Base-by-base conservation (phyloP, 2,113 vertebrate genomes). In the Ammodytes dubius region DNA sequence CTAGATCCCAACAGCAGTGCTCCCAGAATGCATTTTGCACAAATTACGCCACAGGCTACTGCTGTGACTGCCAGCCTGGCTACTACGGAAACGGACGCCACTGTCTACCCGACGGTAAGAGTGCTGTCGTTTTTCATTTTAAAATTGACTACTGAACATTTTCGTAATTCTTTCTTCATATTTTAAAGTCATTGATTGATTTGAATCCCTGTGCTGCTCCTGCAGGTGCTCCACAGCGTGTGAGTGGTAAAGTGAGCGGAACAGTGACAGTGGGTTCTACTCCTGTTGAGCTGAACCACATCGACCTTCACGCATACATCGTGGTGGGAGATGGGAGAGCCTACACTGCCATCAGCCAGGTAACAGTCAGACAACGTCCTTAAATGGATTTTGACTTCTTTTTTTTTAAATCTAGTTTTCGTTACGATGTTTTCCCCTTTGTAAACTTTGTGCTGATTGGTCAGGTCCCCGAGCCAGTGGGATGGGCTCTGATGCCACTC, bases 181-280 rank as follows among this genome's bases (percentile, higher is more conserved):
- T 17, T 10, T 58, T 43, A 7, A 42, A 37, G 10, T 19, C 5
- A 6, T 15, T 19, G n/a, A 27, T 58, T 17, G 10, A 13, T 19
- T 8, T 64, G 27, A 2, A 4, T 0, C 2, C 13, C 35, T 12
- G 2, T 64, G 37, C 43, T 57, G 1, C 50, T 69, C 46, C 6
- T 63, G 3, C 81, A 99, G 98, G 97, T 12, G 96, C 95, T 1
- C 97, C 97, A 53, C 97, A 98, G 70, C 97, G 97, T 7, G 97
- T 99, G 37, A 99, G 97, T 7, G 98, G 98, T 6, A 99, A 98
- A 89, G 97, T 99, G 83, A 98, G 92, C 0, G 98, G 98, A 1
- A 94, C 89, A 2, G 89, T 99, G 77, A 87, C 0, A 0, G 97
- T 99, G 79, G 98, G 97, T 4, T 91, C 52, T 0, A 95, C 89